A percentile compares a stretch with the other conserved stretches of the same genome.
Evolutionary conservation across 2,888 invertebrate genomes (phyloP).

Genomic region (Leptogaster cylindrica): DNA sequence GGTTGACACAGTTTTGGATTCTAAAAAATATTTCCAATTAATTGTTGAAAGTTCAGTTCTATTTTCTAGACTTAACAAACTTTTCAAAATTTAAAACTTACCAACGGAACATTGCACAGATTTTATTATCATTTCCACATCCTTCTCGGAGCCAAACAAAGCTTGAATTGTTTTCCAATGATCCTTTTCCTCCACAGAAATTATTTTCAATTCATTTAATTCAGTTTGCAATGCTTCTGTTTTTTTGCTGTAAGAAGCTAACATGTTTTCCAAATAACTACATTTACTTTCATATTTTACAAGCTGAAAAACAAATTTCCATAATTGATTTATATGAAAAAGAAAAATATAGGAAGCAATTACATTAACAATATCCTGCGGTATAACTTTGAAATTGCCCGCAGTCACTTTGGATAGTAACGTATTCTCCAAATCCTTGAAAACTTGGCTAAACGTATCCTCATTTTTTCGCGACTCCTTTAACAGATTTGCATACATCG

Average conservation of each 20-base stretch:
- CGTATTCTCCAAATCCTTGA: constrained; percentile 47
- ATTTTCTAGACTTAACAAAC: neutral
- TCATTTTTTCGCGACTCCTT: constrained; percentile 46
- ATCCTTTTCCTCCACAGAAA: constrained; percentile 54
- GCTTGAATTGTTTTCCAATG: constrained; percentile 60
- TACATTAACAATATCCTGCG: constrained; percentile 52
- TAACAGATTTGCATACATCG: constrained; percentile 54
- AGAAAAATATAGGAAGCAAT: neutral
- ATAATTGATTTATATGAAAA: neutral
- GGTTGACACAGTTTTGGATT: constrained; percentile 50
- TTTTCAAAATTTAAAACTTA: constrained; percentile 2
- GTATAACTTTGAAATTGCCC: constrained; percentile 45
- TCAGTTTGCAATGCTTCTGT: constrained; percentile 54
- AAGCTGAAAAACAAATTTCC: constrained; percentile 49
- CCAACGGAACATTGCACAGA: constrained; percentile 46
- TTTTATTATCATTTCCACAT: constrained; percentile 26
- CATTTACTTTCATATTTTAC: constrained; percentile 59
- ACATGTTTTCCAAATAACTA: constrained; percentile 55
- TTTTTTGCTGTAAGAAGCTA: constrained; percentile 52
- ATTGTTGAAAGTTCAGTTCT: neutral
- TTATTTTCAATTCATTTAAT: constrained; percentile 53
- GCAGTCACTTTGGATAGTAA: constrained; percentile 48
- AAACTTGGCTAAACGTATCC: neutral
- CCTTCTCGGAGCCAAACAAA: constrained; percentile 51
- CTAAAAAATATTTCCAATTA: constrained; percentile 2